phyloP scores from a whole-genome alignment of 2,888 invertebrate species.

The Tenthredo distinguenda region DNA sequence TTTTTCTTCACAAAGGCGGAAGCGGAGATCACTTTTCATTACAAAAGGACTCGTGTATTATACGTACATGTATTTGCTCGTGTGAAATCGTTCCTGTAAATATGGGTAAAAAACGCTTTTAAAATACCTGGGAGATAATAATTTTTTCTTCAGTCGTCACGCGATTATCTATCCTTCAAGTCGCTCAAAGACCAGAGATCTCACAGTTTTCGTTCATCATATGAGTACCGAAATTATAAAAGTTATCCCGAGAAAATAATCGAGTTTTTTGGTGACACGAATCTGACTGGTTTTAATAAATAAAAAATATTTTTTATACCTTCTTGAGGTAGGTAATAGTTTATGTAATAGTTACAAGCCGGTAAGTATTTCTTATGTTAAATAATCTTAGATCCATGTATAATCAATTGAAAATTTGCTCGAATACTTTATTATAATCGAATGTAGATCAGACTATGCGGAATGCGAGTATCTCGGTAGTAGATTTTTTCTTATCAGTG shows the following conservation, averaged over 20 bases:
- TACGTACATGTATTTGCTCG: background rate
- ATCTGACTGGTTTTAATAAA: too few relatives aligned
- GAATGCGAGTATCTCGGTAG: slow-evolving; percentile 8
- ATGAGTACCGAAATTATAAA: background rate
- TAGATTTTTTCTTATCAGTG: slow-evolving; percentile 3
- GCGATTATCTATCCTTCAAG: background rate
- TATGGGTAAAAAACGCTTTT: background rate
- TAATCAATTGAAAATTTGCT: background rate
- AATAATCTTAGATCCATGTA: background rate
- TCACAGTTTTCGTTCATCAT: background rate
- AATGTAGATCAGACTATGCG: background rate
- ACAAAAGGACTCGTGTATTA: background rate
- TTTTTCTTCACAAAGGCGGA: background rate
- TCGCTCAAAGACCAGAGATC: too few relatives aligned
- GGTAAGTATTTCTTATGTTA: background rate
- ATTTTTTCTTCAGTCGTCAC: slow-evolving; percentile 16
- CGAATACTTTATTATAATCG: background rate
- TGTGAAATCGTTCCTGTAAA: background rate
- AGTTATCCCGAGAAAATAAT: background rate
- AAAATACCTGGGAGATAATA: background rate
- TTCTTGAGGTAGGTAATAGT: background rate
- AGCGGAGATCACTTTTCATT: background rate
- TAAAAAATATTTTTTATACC: too few relatives aligned
- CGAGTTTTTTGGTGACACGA: too few relatives aligned
- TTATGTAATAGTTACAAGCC: background rate